phyloP scores from a whole-genome alignment of 2,888 invertebrate species.

The Polietes domitor region DNA sequence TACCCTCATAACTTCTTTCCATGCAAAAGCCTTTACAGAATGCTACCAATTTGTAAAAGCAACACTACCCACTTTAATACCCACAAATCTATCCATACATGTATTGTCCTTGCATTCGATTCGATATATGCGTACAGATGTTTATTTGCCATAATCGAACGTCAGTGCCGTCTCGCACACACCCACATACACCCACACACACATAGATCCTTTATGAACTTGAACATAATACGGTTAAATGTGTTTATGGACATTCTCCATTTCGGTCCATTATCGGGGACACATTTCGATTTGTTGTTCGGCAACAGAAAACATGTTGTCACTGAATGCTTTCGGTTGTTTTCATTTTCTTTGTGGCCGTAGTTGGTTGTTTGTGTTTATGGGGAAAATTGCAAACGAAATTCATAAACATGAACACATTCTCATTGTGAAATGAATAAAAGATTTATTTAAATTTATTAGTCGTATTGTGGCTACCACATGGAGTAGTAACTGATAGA shows the following conservation, averaged over 20 bases:
- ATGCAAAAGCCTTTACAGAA: too few relatives aligned
- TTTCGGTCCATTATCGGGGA: background rate
- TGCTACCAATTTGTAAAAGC: too few relatives aligned
- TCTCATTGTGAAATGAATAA: background rate
- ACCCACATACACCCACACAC: background rate
- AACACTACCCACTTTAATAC: background rate
- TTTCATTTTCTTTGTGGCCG: background rate
- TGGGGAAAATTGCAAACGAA: background rate
- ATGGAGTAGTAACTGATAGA: background rate
- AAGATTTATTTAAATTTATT: background rate
- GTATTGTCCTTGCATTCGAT: too few relatives aligned
- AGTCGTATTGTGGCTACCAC: background rate
- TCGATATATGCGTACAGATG: background rate
- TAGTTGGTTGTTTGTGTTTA: background rate
- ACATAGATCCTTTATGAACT: background rate
- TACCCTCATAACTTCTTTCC: too few relatives aligned
- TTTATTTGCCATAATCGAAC: background rate
- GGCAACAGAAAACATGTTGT: slow-evolving; percentile 10
- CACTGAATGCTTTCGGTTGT: background rate
- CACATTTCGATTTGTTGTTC: slow-evolving; percentile 10
- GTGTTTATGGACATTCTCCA: background rate
- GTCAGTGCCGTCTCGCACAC: background rate
- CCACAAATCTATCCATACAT: background rate
- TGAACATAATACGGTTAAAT: background rate
- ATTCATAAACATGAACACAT: background rate